Evolutionary conservation across 2,888 invertebrate species (phyloP), one percentile per base, ranked within the genome.

Genomic region (Ommatoiulus sabulosus): DNA sequence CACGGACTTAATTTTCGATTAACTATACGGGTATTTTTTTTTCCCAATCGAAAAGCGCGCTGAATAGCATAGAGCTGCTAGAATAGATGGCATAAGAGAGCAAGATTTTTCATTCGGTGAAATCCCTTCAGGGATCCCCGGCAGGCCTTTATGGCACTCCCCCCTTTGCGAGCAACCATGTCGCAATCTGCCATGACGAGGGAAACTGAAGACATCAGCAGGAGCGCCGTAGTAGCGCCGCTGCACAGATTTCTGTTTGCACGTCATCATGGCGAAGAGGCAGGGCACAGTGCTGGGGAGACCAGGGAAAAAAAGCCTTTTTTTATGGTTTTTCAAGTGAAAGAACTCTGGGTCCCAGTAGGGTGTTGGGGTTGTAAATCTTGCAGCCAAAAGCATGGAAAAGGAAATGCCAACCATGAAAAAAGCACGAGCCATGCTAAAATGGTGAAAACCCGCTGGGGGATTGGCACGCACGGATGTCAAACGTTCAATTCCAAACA

Each of bases 351-450:
- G 72, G 24, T 72, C 72, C 72, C 72, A 72, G 72, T 72, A 72
- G 72, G 72, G 72, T 72, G 72, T 72, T 72, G 24, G 24, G 72
- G 24, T 72, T 72, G 72, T 72, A 72, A 72, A 72, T 72, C 72
- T 72, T 72, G 35, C 24, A 72, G 72, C 24, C 72, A 72, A 24
- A 35, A 72, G 72, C 72, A 72, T 24, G 72, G 24, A 24, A 72
- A 24, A 72, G 72, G 72, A 72, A 72, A 72, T 24, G 72, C 72
- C 24, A 24, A 35, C 24, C 72, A 72, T 72, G 72, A 72, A 72
- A 72, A 72, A 72, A 72, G 72, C 72, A 72, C 72, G 72, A 72
- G 72, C 72, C 72, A 72, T 72, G 72, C 72, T 72, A 72, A 72
- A 72, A 72, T n/a, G 72, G 72, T 72, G 72, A 72, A 72, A 72